phyloP scores from a whole-genome alignment of 2,888 invertebrate genomes.

The Xestoiulus laeticollis region DNA sequence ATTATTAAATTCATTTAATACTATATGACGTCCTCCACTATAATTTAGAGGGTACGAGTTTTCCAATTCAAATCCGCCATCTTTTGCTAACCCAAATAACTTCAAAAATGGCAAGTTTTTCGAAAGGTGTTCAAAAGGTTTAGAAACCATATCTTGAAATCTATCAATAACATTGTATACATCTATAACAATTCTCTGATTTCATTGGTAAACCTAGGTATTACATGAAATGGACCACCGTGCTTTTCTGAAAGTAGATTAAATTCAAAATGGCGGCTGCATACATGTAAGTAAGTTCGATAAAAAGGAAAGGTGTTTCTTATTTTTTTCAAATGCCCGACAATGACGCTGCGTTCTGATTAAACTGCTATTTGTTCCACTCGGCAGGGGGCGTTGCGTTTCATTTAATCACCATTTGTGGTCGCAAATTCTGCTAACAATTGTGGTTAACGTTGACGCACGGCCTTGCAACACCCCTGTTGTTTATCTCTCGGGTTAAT shows the following conservation, averaged over 20 bases:
- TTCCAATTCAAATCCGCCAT: no score
- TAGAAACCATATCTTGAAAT: no score
- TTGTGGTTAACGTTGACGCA: slow-evolving; percentile 8
- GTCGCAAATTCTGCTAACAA: not conserved
- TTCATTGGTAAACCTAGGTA: not conserved
- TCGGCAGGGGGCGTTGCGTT: slow-evolving; percentile 46
- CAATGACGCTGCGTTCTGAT: slow-evolving; percentile 47
- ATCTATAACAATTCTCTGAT: not conserved
- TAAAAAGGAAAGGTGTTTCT: not conserved
- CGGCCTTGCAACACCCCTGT: slow-evolving; percentile 26
- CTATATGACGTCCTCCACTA: no score
- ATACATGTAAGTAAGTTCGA: not conserved
- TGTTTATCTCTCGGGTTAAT: slow-evolving; percentile 26
- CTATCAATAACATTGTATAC: no score
- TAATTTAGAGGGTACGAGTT: no score
- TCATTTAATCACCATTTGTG: slow-evolving; percentile 44
- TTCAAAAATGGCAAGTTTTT: no score
- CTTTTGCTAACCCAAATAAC: no score
- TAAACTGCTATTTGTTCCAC: slow-evolving; percentile 48
- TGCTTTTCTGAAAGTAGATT: not conserved
- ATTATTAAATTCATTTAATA: no score
- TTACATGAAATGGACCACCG: not conserved
- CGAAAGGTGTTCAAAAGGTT: no score
- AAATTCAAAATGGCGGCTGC: not conserved
- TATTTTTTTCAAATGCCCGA: not conserved